Evolutionary conservation across 2,888 invertebrate genomes (phyloP), one percentile per base, ranked within the genome.

Genomic region (Phengaris arion): DNA sequence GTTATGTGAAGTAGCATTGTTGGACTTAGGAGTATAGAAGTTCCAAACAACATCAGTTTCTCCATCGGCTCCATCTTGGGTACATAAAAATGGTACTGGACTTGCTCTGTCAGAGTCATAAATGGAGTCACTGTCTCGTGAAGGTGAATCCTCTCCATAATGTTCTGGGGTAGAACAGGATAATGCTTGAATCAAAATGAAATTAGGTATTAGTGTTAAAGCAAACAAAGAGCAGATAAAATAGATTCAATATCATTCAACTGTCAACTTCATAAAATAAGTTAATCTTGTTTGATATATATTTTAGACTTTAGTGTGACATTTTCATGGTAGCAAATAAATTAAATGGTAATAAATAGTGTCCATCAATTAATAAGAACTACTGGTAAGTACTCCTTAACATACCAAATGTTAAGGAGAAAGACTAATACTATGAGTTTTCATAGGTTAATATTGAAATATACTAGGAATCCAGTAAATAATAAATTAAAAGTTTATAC

Each of bases 11-110:
- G 82, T 84, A 52, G 82, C 80, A 54, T 88, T 82, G 15, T 86
- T 88, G 10, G 93, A 86, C 80, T 91, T 92, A n/a, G 94, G 93
- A 80, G 94, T 92, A 81, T 94, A 93, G 77, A 90, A 93, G 80
- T 94, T 94, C 94, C 94, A 94, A 12, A 94, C 87, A 15, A 94
- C 94, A 81, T 94, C 93, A 15, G 90, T 91, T 83, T 91, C 90
- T 3, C 93, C 94, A 78, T 92, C 92, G 2, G 89, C 86, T 12
- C 93, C 94, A 85, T 94, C 94, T 85, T 94, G 94, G 2, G 94
- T 94, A 79, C 93, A 94, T 10, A 92, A 78, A 82, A 94, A 94
- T 9, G 92, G 93, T 0, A 94, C 92, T 6, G 94, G 94, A 78
- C 93, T 93, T 1, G 88, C 88, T 13, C 89, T 86, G 73, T 92